Conservation (phyloP, 2,888 invertebrate species). For the Polyommatus iphigenia region DNA sequence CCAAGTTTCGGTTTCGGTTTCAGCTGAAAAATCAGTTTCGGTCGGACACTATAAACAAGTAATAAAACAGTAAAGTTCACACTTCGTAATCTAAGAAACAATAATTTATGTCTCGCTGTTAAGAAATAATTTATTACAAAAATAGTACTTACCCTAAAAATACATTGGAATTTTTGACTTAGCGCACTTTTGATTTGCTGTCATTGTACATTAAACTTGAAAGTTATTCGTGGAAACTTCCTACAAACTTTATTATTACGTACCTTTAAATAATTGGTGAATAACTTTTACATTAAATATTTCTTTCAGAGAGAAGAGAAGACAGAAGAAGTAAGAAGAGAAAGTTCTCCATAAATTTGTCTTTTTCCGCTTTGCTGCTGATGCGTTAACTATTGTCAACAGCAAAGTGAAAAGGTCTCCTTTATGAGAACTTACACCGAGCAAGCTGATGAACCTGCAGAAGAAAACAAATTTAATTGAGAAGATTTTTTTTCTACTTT, state of each 20-base stretch:
- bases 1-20: no score
- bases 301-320: not conserved
- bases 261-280: no score
- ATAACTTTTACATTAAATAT: not conserved
- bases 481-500: no score
- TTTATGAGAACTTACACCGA: conserved; percentile 74
- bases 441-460: not conserved
- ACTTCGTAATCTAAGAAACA: not conserved
- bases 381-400: conserved; percentile 67
- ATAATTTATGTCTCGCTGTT: not conserved
- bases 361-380: conserved; percentile 82
- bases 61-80: not conserved
- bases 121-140: not conserved
- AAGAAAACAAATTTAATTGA: not conserved
- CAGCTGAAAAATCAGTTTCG: no score
- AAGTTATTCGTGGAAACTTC: no score
- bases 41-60: conserved; percentile 12
- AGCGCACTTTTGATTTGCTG: not conserved
- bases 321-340: conserved; percentile 37
- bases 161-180: not conserved
- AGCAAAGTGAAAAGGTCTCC: conserved; percentile 81
- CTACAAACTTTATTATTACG: no score
- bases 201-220: no score
- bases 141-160: no score
- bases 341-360: conserved; percentile 78